Evolutionary conservation across 2,888 invertebrate genomes (phyloP).

Genomic region (Spicauda simplicius): DNA sequence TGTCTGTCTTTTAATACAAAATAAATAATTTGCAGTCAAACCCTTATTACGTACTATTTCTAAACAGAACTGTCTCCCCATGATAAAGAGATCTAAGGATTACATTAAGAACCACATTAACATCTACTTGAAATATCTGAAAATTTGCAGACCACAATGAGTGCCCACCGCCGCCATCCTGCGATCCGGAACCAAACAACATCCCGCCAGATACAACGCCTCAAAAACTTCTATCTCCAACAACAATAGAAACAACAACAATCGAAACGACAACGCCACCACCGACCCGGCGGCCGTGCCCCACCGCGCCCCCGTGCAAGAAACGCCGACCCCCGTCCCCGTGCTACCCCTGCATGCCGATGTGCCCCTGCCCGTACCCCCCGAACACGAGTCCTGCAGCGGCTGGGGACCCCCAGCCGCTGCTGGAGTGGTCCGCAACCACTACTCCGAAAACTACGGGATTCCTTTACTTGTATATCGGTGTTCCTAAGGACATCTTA

Average conservation of each 20-base stretch:
- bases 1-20: no score
- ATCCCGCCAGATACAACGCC: conserved; percentile 13
- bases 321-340: conserved; percentile 25
- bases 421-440: neutral
- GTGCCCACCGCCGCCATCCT: conserved; percentile 55
- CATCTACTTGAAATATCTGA: neutral
- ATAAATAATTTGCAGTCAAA: no score
- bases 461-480: conserved; percentile 56
- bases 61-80: no score
- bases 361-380: conserved; percentile 38
- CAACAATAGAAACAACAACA: conserved; percentile 37
- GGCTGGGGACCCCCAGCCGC: neutral
- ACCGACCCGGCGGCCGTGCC: conserved; percentile 34
- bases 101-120: neutral
- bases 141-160: conserved; percentile 37
- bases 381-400: neutral
- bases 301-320: conserved; percentile 33
- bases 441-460: conserved; percentile 17
- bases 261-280: conserved; percentile 38
- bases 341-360: conserved; percentile 33
- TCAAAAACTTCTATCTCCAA: conserved; percentile 22
- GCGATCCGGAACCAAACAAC: conserved; percentile 46
- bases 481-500: conserved; percentile 56
- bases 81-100: no score
- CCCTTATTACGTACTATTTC: no score